These are phyloP conservation scores for Dryocosmus kuriphilus DNA, from an alignment of 2,888 invertebrate genomes.

Conservation along the genomic window DNA sequence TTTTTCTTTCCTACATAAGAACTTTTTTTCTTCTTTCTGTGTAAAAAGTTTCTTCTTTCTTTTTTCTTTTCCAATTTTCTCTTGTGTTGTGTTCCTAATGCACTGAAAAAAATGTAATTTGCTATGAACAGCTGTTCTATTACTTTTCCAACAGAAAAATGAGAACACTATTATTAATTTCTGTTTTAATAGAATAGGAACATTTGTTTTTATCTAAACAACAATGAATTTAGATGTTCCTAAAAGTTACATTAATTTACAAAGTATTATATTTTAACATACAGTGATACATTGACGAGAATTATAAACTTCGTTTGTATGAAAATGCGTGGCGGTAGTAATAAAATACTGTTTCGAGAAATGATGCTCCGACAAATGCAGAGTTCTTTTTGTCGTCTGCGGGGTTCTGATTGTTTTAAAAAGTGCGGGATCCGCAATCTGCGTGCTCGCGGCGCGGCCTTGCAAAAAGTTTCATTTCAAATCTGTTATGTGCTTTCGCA, in stretches of 20 bases:
- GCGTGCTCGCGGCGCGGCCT: constrained; percentile 31
- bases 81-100: background rate
- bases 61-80: background rate
- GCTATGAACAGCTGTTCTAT: background rate
- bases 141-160: background rate
- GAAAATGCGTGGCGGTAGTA: background rate
- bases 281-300: background rate
- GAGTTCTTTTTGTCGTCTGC: background rate
- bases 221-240: no score
- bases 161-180: background rate
- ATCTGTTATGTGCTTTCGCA: constrained; percentile 35
- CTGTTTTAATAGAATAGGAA: background rate
- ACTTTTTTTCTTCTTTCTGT: background rate
- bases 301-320: background rate
- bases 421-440: constrained; percentile 17
- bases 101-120: background rate
- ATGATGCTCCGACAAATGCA: background rate
- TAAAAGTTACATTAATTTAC: no score
- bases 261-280: background rate
- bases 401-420: constrained; percentile 20
- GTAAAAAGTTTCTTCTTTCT: background rate
- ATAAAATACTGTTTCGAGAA: background rate
- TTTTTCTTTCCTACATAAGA: background rate
- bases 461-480: constrained; percentile 40
- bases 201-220: background rate